Percentiles rank a stretch among this genome's conserved stretches.
These are phyloP conservation scores for Steinernema hermaphroditum DNA, from an alignment of 2,888 invertebrate genomes.

Conservation along the genomic window DNA sequence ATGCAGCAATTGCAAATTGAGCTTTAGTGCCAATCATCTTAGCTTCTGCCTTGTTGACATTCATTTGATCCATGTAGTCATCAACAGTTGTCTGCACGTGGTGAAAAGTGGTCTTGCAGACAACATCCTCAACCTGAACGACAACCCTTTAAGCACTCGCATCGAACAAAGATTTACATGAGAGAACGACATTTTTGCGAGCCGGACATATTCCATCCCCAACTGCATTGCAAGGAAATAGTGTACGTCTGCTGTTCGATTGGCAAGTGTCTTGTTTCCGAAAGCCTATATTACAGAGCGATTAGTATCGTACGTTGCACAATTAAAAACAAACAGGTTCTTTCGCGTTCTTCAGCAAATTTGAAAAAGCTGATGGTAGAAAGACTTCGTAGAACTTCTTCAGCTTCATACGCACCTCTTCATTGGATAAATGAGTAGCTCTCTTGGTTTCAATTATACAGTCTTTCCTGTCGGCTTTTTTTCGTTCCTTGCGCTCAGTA, in stretches of 20 bases:
- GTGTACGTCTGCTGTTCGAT: conserved; percentile 49
- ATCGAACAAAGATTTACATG: conserved; percentile 37
- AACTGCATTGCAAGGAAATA: conserved; percentile 49
- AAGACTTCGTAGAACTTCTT: conserved; percentile 15
- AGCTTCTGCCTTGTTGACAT: conserved; percentile 82
- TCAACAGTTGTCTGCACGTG: conserved; percentile 86
- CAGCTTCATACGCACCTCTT: neutral
- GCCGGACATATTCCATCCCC: conserved; percentile 48
- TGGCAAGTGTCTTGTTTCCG: conserved; percentile 33
- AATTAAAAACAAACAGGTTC: conserved; percentile 1
- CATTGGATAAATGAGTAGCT: conserved; percentile 11
- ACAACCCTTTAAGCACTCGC: neutral
- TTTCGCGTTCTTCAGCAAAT: neutral
- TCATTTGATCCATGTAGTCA: conserved; percentile 79
- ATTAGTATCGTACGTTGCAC: too few species aligned
- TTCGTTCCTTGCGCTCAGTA: neutral
- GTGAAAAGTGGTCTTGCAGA: conserved; percentile 73
- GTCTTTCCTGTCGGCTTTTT: neutral
- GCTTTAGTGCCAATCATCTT: conserved; percentile 76
- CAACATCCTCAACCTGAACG: neutral
- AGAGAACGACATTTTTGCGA: conserved; percentile 40
- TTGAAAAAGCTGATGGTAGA: neutral
- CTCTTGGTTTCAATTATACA: neutral
- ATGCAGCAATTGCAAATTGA: conserved; percentile 80
- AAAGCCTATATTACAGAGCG: conserved; percentile 42